phyloP scores from a whole-genome alignment of 1,140 invertebrate genomes.

The Drosophila pruinosa region DNA sequence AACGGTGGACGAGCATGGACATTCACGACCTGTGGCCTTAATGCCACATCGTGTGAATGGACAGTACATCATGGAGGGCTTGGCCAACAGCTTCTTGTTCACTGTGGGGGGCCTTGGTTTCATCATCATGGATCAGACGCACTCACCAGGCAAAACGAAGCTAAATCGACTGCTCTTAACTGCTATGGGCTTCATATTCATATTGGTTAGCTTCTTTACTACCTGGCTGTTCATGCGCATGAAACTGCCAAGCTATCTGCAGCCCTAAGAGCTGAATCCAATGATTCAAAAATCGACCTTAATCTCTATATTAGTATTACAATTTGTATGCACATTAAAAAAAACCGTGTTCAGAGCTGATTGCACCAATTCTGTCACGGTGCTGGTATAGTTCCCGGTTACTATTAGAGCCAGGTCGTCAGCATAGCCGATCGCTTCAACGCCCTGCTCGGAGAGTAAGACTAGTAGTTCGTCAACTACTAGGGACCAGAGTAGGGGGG shows the following conservation, averaged over 20 bases:
- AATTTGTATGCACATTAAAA: slow-evolving; percentile 4
- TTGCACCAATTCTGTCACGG: too few relatives aligned
- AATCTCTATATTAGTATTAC: slow-evolving; percentile 48
- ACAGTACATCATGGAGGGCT: slow-evolving; percentile 99
- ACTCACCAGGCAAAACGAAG: slow-evolving; percentile 95
- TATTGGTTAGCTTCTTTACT: slow-evolving; percentile 96
- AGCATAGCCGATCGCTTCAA: too few relatives aligned
- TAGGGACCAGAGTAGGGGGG: too few relatives aligned
- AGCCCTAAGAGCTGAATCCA: slow-evolving; percentile 83
- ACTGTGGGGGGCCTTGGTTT: slow-evolving; percentile 97
- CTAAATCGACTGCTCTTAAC: slow-evolving; percentile 96
- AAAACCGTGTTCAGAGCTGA: too few relatives aligned
- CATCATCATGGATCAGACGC: slow-evolving; percentile 97
- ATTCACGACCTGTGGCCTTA: slow-evolving; percentile 97
- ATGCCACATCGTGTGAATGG: slow-evolving; percentile 99
- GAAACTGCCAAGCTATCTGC: slow-evolving; percentile 94
- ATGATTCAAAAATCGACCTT: neutral
- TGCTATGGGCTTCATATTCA: slow-evolving; percentile 95
- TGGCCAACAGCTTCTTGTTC: slow-evolving; percentile 98
- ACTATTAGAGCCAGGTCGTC: too few relatives aligned
- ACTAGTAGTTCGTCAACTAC: too few relatives aligned
- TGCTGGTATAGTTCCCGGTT: too few relatives aligned
- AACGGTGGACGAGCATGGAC: slow-evolving; percentile 98
- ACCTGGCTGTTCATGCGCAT: slow-evolving; percentile 99
- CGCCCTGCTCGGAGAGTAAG: too few relatives aligned